Base-by-base conservation (phyloP, 2,888 invertebrate species). In the Monoplex corrugatus region DNA sequence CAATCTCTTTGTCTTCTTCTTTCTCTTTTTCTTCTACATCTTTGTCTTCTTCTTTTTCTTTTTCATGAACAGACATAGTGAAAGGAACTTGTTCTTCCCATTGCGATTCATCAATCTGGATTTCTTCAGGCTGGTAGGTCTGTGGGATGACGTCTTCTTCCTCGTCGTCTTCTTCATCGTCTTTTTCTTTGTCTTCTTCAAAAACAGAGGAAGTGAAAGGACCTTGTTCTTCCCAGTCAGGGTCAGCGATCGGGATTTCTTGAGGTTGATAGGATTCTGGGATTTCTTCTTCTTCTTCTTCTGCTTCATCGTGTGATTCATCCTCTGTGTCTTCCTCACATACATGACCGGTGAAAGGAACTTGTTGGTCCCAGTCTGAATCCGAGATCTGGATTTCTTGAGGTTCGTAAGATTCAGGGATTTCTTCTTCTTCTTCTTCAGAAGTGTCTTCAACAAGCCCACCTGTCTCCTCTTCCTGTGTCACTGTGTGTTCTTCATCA, bases 111-210 rank as follows among this genome's bases (percentile, higher is more conserved):
- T 32, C 38, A 82, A 82, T 45, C 45, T 82, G 82, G 10, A 82
- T 82, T 82, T 82, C 82, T 43, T 43, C 23, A 82, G 82, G 82
- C n/a, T 82, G 44, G 82, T 82, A 82, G n/a, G 43, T 43, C n/a
- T 82, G 44, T n/a, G 82, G 82, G n/a, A 82, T 44, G 43, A 44
- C 82, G 8, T n/a, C n/a, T n/a, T n/a, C n/a, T 68, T 16, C 68
- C n/a, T n/a, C n/a, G 8, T 50, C 28, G 5, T 68, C 68, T n/a
- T 68, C 68, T n/a, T 68, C 28, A 23, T 68, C 68, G 8, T 68
- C 19, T n/a, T 28, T 28, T n/a, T 68, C 38, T 38, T 75, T 35
- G 3, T 75, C 35, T 35, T 75, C 32, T 50, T 50, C 50, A 8
- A 13, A 13, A 8, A 8, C 50, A 19, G 50, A 19, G 19, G 50